Base-by-base conservation (phyloP, 2,113 vertebrate genomes). In the Ptilorrhoa leucosticta region DNA sequence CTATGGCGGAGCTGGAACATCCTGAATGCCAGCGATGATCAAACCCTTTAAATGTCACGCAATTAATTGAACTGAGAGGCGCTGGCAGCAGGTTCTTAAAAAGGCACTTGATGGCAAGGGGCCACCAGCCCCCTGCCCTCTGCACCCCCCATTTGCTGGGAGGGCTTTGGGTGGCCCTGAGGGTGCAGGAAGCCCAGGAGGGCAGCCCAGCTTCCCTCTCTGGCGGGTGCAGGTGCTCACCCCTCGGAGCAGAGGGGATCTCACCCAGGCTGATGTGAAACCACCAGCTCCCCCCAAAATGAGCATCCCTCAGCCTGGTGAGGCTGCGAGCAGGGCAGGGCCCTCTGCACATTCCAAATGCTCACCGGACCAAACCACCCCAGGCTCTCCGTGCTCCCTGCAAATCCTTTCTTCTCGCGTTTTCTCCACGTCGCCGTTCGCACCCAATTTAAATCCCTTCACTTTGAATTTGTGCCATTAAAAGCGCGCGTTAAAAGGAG, bases 211-310 rank as follows among this genome's bases (percentile, higher is more conserved):
- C 13, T 42, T 65, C 31, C 39, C 47, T 5, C 72, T 51, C 19
- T 71, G 54, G 56, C 5, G 5, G 8, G 11, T 9, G 54, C 61
- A 54, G 28, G 20, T n/a, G 24, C n/a, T 15, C 45, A 53, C 13
- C 22, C 22, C 2, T 11, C 8, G 9, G 44, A 53, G 31, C 5
- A 1, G 1, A 1, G 1, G 27, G 15, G 17, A 2, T 57, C 56
- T n/a, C 45, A 23, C 26, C 54, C 16, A 18, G 33, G 26, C 13
- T 37, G 47, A 4, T 0, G 23, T 18, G 42, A 26, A 26, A 27
- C 2, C 7, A 24, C 15, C 65, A 45, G 26, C 19, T 35, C 12
- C 15, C 30, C 51, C 40, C 5, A 9, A 26, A 89, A 47, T 0
- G 0, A 10, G 2, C 10, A 11, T 16, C n/a, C 57, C 23, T 37